These are phyloP conservation scores for Trichopria drosophilae DNA, from an alignment of 2,888 invertebrate genomes.

Conservation along the genomic window DNA sequence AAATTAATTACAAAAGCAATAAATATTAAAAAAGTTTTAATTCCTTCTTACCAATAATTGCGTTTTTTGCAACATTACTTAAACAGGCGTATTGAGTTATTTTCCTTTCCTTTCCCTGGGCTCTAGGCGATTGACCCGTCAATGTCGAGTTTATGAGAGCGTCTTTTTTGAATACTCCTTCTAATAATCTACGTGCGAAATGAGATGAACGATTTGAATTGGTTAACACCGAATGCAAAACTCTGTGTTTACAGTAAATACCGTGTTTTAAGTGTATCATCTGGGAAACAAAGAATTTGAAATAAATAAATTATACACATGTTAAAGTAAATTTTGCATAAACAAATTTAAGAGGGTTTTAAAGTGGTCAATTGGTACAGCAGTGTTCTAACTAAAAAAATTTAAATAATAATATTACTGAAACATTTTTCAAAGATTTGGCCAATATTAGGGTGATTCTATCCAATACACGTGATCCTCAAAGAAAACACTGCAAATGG, in stretches of 20 bases:
- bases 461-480: no score
- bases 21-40: no score
- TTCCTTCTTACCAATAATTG: slow-evolving; percentile 30
- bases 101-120: slow-evolving; percentile 31
- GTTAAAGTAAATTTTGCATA: no score
- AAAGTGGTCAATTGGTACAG: no score
- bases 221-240: slow-evolving; percentile 29
- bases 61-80: slow-evolving; percentile 32
- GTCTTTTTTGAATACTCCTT: slow-evolving; percentile 34
- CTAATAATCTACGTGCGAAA: slow-evolving; percentile 32
- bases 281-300: slow-evolving; percentile 10
- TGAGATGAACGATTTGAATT: slow-evolving; percentile 34
- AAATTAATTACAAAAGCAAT: no score
- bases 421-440: no score
- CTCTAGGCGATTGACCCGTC: slow-evolving; percentile 34
- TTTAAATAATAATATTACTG: no score
- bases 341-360: no score
- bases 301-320: no score
- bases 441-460: no score
- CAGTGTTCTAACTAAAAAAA: no score
- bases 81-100: slow-evolving; percentile 33
- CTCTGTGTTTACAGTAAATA: slow-evolving; percentile 30
- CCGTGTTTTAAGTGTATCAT: slow-evolving; percentile 5
- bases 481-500: no score
- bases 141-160: slow-evolving; percentile 34